Conservation (phyloP, 2,888 invertebrate genomes). For the Steinernema scapterisci region DNA sequence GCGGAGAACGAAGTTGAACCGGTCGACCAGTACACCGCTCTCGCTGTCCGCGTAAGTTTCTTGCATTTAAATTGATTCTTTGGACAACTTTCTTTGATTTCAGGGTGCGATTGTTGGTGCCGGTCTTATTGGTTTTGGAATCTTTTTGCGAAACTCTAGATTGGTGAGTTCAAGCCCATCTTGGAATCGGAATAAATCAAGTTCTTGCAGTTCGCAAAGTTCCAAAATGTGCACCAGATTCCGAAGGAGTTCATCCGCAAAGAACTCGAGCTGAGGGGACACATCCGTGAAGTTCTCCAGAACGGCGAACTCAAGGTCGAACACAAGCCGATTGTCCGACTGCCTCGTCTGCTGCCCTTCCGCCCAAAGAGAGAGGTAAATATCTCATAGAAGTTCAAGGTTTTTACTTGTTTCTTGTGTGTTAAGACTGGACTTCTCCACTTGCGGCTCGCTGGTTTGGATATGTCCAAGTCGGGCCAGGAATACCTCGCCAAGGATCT, state of each 20-base stretch:
- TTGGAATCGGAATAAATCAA: neutral
- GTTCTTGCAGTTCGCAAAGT: constrained; percentile 60
- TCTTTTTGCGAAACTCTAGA: constrained; percentile 63
- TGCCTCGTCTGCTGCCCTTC: constrained; percentile 52
- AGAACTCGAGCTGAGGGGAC: constrained; percentile 62
- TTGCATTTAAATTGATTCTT: neutral
- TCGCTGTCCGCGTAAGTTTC: constrained; percentile 20
- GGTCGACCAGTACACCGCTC: constrained; percentile 9
- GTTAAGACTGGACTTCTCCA: constrained; percentile 54
- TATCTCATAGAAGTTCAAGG: no score
- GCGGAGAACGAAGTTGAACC: constrained; percentile 11
- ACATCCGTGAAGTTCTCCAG: constrained; percentile 54
- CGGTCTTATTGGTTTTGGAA: constrained; percentile 58
- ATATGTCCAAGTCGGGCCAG: constrained; percentile 62
- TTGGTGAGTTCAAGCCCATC: constrained; percentile 46
- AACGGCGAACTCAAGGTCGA: constrained; percentile 60
- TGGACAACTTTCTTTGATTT: neutral
- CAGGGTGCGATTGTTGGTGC: constrained; percentile 65
- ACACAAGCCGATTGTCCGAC: constrained; percentile 60
- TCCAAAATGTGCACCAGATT: constrained; percentile 64
- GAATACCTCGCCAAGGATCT: constrained; percentile 61
- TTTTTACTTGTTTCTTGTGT: constrained; percentile 26
- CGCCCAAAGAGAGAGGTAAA: constrained; percentile 12
- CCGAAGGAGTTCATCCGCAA: constrained; percentile 65
- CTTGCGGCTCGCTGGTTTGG: constrained; percentile 62